These are phyloP conservation scores for Barypeithes pellucidus DNA, from an alignment of 2,888 invertebrate genomes.

Conservation along the genomic window DNA sequence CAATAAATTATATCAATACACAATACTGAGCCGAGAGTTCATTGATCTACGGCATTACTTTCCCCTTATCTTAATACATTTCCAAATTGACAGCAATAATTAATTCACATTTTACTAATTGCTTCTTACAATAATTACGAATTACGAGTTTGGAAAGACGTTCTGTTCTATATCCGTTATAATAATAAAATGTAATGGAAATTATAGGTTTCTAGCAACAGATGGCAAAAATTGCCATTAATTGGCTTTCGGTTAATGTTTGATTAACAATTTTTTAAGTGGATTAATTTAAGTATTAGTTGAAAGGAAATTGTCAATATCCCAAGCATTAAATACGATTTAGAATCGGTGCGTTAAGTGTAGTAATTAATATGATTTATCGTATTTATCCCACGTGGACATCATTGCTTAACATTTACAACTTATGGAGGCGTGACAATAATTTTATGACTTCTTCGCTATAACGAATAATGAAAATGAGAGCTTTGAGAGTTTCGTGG, in stretches of 20 bases:
- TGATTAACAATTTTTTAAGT: neutral
- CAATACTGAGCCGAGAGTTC: neutral
- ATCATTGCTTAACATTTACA: no score
- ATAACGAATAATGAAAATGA: no score
- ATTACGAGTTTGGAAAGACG: neutral
- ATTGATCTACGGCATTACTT: neutral
- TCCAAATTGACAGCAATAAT: neutral
- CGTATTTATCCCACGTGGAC: no score
- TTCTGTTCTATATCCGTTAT: conserved; percentile 15
- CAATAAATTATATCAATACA: no score
- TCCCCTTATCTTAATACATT: neutral
- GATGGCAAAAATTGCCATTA: conserved; percentile 9
- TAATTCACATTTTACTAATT: neutral
- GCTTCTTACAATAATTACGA: neutral
- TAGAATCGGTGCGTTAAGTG: no score
- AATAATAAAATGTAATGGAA: neutral
- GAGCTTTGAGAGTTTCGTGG: no score
- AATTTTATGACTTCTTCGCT: no score
- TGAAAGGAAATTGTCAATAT: conserved; percentile 23
- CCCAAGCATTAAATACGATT: no score
- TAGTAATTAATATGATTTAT: no score
- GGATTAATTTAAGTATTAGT: neutral
- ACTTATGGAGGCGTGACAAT: no score
- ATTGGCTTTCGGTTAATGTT: neutral
- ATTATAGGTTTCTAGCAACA: neutral